These are phyloP conservation scores for Eidolon helvum DNA, from an alignment of 2,113 vertebrate species.

Conservation along the genomic window DNA sequence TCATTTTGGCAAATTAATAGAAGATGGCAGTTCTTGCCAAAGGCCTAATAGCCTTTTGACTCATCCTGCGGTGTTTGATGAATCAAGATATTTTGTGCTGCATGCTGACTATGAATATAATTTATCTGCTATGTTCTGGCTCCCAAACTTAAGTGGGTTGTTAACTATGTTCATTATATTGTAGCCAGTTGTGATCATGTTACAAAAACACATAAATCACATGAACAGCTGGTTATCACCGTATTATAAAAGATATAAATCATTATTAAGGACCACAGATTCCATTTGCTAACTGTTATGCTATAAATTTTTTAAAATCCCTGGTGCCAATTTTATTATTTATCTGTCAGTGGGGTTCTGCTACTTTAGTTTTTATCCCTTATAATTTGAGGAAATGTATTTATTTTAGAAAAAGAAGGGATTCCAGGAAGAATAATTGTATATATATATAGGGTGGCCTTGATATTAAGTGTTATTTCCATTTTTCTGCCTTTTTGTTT, in stretches of 20 bases:
- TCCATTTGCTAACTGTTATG: neutral
- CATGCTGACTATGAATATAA: neutral
- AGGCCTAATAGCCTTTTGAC: neutral
- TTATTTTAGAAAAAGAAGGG: neutral
- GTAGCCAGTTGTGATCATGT: neutral
- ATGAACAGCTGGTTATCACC: neutral
- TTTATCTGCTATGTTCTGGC: neutral
- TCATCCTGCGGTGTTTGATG: neutral
- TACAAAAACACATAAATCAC: constrained; percentile 35
- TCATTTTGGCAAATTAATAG: neutral
- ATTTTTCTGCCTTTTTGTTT: neutral
- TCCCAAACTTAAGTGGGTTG: neutral
- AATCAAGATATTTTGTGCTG: neutral
- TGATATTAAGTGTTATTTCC: neutral
- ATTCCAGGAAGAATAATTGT: neutral
- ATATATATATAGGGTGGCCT: neutral
- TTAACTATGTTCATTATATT: neutral
- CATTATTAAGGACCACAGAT: neutral
- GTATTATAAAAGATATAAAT: neutral
- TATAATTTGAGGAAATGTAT: neutral
- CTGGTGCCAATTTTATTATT: neutral
- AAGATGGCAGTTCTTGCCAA: neutral
- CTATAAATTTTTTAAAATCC: neutral
- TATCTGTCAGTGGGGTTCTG: neutral
- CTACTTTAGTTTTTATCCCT: neutral